Conservation (phyloP, 2,888 invertebrate species). For the Acanthococcus lagerstroemiae region DNA sequence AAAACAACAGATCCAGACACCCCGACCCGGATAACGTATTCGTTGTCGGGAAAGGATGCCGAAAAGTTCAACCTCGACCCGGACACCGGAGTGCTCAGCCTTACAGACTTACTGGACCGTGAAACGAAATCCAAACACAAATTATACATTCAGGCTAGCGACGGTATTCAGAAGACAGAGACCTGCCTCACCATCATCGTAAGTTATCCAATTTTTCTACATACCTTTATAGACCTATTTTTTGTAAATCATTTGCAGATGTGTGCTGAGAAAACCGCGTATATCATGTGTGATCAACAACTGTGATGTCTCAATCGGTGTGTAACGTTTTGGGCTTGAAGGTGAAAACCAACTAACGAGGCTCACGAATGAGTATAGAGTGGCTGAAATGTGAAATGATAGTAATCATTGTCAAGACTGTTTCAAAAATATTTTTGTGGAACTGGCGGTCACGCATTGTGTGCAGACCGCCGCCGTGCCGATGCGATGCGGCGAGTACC, state of each 20-base stretch:
- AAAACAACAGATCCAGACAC: constrained; percentile 77
- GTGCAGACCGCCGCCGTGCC: too few species aligned
- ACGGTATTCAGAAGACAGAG: constrained; percentile 78
- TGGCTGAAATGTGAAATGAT: neutral
- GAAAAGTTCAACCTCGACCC: constrained; percentile 64
- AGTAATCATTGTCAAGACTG: neutral
- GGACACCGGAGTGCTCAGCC: constrained; percentile 58
- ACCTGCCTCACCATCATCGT: constrained; percentile 69
- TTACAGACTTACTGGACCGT: constrained; percentile 71
- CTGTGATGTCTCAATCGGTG: too few species aligned
- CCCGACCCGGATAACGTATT: constrained; percentile 64
- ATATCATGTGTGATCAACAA: too few species aligned
- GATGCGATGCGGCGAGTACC: too few species aligned
- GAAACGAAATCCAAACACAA: constrained; percentile 70
- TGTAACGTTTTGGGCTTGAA: too few species aligned
- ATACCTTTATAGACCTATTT: neutral
- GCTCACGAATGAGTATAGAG: neutral
- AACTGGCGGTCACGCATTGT: neutral
- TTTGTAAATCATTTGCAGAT: neutral
- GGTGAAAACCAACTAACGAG: too few species aligned
- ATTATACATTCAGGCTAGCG: constrained; percentile 71
- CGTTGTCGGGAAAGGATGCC: constrained; percentile 53
- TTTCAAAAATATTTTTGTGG: neutral
- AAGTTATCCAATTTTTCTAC: constrained; percentile 33
- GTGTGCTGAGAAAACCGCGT: too few species aligned